Percentiles rank a stretch among this genome's conserved stretches.
These are phyloP conservation scores for Phymatocera aterrima DNA, from an alignment of 2,888 invertebrate genomes.

Conservation along the genomic window DNA sequence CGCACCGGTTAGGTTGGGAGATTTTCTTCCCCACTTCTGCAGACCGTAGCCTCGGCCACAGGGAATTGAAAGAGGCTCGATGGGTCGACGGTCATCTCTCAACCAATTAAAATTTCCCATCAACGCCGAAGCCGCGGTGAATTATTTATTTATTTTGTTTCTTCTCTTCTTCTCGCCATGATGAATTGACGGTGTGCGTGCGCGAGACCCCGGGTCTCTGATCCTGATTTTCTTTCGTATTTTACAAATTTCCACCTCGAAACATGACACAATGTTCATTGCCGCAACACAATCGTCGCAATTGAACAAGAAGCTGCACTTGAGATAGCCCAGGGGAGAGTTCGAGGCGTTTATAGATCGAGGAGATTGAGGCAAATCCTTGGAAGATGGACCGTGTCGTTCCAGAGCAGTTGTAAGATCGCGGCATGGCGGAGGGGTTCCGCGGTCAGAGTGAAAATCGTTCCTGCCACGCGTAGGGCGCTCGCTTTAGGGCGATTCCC, in stretches of 20 bases:
- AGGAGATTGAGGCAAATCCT: slow-evolving; percentile 32
- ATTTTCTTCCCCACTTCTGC: neutral
- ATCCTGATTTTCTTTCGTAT: too few relatives aligned
- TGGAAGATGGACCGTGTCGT: slow-evolving; percentile 33
- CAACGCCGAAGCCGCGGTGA: neutral
- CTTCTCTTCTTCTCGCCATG: neutral
- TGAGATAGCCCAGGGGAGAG: neutral
- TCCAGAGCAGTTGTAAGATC: slow-evolving; percentile 19
- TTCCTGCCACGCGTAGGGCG: neutral
- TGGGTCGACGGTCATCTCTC: slow-evolving; percentile 31
- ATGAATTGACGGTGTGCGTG: neutral
- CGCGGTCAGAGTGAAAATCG: slow-evolving; percentile 6
- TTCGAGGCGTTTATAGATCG: slow-evolving; percentile 5
- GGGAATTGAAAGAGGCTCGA: slow-evolving; percentile 34
- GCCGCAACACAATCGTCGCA: neutral
- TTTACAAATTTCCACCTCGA: neutral
- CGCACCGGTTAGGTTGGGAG: neutral
- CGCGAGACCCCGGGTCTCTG: neutral
- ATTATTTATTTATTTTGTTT: neutral
- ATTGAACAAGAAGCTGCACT: neutral
- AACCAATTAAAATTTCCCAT: slow-evolving; percentile 39
- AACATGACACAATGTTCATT: neutral
- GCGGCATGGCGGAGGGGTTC: neutral
- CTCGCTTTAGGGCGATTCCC: slow-evolving; percentile 5
- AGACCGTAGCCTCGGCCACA: neutral